phyloP scores from a whole-genome alignment of 2,888 invertebrate species.

The Chaetogeoica ovagalla region DNA sequence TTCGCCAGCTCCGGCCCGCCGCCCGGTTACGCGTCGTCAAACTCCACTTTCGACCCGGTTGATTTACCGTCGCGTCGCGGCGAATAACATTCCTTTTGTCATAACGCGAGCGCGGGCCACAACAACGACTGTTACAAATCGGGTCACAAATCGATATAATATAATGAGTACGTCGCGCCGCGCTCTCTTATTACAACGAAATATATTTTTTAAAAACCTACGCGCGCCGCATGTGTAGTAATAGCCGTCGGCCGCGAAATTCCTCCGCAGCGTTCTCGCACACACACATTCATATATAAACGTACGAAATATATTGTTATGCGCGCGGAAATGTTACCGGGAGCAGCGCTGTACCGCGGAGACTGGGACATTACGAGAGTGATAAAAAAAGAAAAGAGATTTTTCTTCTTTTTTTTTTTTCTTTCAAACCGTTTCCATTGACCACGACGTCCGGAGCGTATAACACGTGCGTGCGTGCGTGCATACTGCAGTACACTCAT shows the following conservation, averaged over 20 bases:
- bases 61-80: conserved; percentile 7
- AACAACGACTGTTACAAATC: background rate
- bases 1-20: background rate
- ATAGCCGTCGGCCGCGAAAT: background rate
- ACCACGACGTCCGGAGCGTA: too few species aligned
- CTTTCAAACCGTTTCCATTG: too few species aligned
- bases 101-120: background rate
- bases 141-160: conserved; percentile 24
- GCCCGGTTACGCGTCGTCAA: conserved; percentile 29
- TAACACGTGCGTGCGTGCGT: too few species aligned
- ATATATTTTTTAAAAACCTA: too few species aligned
- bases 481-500: too few species aligned
- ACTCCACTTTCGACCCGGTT: conserved; percentile 27
- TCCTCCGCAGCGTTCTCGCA: background rate
- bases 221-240: too few species aligned
- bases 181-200: background rate
- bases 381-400: background rate
- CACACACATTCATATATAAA: background rate
- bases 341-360: background rate
- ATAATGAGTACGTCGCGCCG: too few species aligned
- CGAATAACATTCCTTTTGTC: conserved; percentile 31
- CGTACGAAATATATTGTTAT: background rate
- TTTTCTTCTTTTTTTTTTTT: too few species aligned
- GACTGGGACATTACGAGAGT: background rate
- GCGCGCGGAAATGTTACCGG: background rate